Evolutionary conservation across 1,140 invertebrate genomes (phyloP).

Genomic region (Drosophila gunungcola): DNA sequence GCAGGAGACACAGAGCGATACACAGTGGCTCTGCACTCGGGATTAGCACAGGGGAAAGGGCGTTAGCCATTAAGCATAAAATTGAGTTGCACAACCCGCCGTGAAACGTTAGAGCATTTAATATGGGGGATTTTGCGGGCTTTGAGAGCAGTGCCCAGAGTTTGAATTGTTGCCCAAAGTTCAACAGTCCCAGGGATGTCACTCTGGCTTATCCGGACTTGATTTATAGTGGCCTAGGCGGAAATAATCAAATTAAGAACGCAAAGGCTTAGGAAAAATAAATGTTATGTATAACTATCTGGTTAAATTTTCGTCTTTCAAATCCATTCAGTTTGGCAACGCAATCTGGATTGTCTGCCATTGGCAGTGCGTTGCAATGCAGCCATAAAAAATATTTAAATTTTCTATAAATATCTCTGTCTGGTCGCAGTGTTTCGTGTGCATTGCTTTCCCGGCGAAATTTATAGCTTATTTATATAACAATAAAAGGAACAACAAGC

Average conservation of each 20-base stretch:
- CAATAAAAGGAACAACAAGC: slow-evolving; percentile 63
- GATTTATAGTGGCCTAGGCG: slow-evolving; percentile 31
- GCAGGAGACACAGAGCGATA: slow-evolving; percentile 6
- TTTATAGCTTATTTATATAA: slow-evolving; percentile 78
- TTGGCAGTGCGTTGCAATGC: slow-evolving; percentile 21
- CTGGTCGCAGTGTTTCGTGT: slow-evolving; percentile 22
- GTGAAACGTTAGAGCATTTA: slow-evolving; percentile 52
- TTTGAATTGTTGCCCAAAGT: slow-evolving; percentile 12
- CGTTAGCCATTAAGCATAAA: slow-evolving; percentile 52
- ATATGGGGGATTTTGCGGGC: slow-evolving; percentile 53
- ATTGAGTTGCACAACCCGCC: slow-evolving; percentile 57
- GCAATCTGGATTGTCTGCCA: slow-evolving; percentile 33
- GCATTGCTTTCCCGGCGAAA: slow-evolving; percentile 64
- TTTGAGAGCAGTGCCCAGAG: slow-evolving; percentile 31
- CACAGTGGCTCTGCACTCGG: slow-evolving; percentile 3
- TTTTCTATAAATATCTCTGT: slow-evolving; percentile 35
- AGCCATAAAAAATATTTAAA: slow-evolving; percentile 32
- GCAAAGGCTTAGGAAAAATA: not conserved
- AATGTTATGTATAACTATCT: not conserved
- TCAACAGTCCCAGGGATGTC: slow-evolving; percentile 23
- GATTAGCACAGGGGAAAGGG: slow-evolving; percentile 46
- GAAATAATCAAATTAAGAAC: slow-evolving; percentile 23
- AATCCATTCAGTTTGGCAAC: slow-evolving; percentile 10
- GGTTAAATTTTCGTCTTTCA: slow-evolving; percentile 5
- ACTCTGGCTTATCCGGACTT: slow-evolving; percentile 11